Conservation (phyloP, 2,113 vertebrate species). For the Gavialis gangeticus region DNA sequence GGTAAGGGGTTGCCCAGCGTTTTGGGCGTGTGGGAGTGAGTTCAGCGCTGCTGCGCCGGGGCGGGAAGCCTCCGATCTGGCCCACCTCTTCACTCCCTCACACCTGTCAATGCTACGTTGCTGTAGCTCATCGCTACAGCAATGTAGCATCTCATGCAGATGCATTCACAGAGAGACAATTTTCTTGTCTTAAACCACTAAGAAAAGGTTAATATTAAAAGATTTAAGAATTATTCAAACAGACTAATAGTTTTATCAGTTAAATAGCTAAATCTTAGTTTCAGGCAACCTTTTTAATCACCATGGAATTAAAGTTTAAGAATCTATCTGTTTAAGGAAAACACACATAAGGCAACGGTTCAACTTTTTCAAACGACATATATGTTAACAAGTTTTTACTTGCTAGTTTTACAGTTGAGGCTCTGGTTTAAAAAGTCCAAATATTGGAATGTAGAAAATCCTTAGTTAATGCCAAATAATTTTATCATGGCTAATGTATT, state of each 20-base stretch:
- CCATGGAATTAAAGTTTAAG: background rate
- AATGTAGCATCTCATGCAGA: too few species aligned
- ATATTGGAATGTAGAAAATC: background rate
- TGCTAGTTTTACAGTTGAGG: background rate
- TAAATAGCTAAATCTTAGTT: conserved; percentile 18
- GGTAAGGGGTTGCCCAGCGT: too few species aligned
- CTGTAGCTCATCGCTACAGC: too few species aligned
- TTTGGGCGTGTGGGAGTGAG: too few species aligned
- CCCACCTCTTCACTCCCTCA: too few species aligned
- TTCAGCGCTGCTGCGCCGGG: too few species aligned
- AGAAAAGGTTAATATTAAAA: background rate
- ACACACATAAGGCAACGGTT: background rate
- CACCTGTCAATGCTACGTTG: too few species aligned
- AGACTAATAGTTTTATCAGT: background rate
- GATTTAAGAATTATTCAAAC: background rate
- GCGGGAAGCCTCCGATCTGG: too few species aligned
- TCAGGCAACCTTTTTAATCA: background rate
- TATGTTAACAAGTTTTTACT: background rate
- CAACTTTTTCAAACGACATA: background rate
- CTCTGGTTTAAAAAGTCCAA: background rate
- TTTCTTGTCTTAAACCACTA: background rate
- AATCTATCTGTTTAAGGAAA: background rate
- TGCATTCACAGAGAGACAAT: background rate
- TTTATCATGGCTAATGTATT: background rate
- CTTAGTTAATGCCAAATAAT: background rate